Conservation (phyloP, 2,888 invertebrate species). For the Melikaiella ostensackeni region DNA sequence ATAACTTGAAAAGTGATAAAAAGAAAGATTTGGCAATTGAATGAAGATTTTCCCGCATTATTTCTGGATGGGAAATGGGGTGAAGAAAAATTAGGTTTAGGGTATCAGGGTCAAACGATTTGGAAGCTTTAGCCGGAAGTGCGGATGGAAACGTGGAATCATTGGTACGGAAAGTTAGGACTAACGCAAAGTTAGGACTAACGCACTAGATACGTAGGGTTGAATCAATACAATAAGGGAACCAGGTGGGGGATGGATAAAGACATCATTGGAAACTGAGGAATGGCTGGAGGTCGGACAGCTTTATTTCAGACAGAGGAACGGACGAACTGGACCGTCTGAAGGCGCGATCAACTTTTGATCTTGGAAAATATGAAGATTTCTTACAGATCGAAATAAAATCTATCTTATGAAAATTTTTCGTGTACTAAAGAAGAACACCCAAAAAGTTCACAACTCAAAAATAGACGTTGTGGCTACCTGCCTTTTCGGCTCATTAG, state of each 20-base stretch:
- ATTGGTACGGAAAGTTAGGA: conserved; percentile 56
- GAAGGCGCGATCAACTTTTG: conserved; percentile 69
- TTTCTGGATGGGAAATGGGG: neutral
- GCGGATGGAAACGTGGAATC: conserved; percentile 35
- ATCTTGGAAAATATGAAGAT: conserved; percentile 51
- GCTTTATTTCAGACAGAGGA: conserved; percentile 55
- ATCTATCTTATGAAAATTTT: no score
- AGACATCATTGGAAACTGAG: conserved; percentile 61
- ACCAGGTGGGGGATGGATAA: conserved; percentile 72
- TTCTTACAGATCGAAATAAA: no score
- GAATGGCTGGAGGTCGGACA: conserved; percentile 55
- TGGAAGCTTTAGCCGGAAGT: conserved; percentile 9
- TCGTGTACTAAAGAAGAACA: no score
- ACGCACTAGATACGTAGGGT: conserved; percentile 58
- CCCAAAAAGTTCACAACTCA: no score
- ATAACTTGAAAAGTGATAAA: neutral
- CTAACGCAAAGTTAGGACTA: no score
- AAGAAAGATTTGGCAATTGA: neutral
- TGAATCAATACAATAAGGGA: conserved; percentile 76
- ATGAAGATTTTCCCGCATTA: neutral
- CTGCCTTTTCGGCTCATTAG: no score
- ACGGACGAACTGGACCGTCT: conserved; percentile 57
- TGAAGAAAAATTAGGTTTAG: conserved; percentile 24
- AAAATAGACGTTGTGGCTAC: no score
- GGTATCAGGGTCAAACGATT: conserved; percentile 22